A percentile compares a stretch with the other conserved stretches of the same genome.
Conservation (phyloP, 2,797 vertebrate species). For the Austrolebias charrua region DNA sequence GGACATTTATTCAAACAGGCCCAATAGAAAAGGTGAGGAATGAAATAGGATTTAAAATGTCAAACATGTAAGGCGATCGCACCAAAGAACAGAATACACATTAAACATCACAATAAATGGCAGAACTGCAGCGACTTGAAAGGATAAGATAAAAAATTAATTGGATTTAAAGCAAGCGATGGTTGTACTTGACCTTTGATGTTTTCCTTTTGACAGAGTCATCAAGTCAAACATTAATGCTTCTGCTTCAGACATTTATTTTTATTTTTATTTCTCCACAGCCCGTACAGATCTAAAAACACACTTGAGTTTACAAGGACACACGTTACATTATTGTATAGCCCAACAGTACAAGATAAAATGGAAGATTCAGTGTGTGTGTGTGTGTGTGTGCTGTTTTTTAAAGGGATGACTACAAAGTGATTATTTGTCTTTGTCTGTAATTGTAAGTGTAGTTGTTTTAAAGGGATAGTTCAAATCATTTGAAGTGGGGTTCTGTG, state of each 20-base stretch:
- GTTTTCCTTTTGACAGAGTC: constrained; percentile 19
- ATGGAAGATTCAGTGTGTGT: too few relatives aligned
- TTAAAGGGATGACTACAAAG: not conserved
- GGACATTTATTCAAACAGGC: constrained; percentile 24
- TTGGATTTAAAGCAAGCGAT: constrained; percentile 14
- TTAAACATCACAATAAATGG: constrained; percentile 24
- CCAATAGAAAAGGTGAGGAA: constrained; percentile 17
- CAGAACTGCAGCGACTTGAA: constrained; percentile 15
- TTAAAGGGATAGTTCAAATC: too few relatives aligned
- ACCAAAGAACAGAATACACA: constrained; percentile 11
- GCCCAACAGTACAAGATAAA: not conserved
- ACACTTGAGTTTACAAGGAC: not conserved
- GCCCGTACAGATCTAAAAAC: not conserved
- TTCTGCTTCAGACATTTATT: too few relatives aligned
- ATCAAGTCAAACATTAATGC: constrained; percentile 14
- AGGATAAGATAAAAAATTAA: constrained; percentile 29
- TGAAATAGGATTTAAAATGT: constrained; percentile 44
- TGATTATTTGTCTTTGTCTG: not conserved
- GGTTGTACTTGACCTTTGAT: constrained; percentile 36
- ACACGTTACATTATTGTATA: not conserved
- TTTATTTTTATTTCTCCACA: not conserved
- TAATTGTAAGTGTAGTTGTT: too few relatives aligned
- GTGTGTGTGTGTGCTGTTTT: too few relatives aligned
- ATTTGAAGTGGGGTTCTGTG: too few relatives aligned
- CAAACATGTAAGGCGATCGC: constrained; percentile 25